Evolutionary conservation across 2,888 invertebrate genomes (phyloP), one percentile per base, ranked within the genome.

Genomic region (Agonum fuliginosum): DNA sequence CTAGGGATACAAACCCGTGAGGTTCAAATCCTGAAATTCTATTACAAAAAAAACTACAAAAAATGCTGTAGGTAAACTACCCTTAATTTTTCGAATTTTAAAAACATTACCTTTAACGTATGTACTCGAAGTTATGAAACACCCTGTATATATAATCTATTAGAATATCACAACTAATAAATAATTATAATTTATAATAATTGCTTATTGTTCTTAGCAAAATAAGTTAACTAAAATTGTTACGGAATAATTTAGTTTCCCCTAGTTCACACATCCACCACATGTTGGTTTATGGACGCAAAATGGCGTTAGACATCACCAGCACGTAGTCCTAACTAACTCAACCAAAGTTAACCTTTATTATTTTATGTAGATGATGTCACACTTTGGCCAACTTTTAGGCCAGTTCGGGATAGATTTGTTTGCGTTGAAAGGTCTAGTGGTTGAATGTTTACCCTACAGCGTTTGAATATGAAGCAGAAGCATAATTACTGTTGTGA

Each of bases 331-430:
- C 54, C 58, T 62, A 30, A 62, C 58, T 62, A 30, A 62, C 14
- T 62, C 30, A 62, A 17, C 14, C 8, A 14, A 12, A 62, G 58
- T 27, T 62, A 30, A 62, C 58, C 58, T 62, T 62, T 30, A 62
- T 62, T 62, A 14, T 62, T 62, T 62, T 62, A 62, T 62, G 58
- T 62, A 62, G 58, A 62, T 62, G 27, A 14, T 62, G 58, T 62
- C 30, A 62, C 30, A 62, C 54, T 54, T 54, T 22, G 24, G 12
- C n/a, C 54, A 22, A 54, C n/a, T 54, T 54, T 54, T 54, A 22
- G 54, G 54, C 22, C 22, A 37, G 37, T 37, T 37, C 37, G 10
- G 12, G 54, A 54, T 22, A 22, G 54, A 54, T 54, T 54, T 54
- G 54, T 54, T 54, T 54, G 24, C 24, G 5, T 54, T 54, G n/a